Evolutionary conservation across 1,140 invertebrate species (phyloP), one percentile per base, ranked within the genome.

Genomic region (Drosophila prosaltans): DNA sequence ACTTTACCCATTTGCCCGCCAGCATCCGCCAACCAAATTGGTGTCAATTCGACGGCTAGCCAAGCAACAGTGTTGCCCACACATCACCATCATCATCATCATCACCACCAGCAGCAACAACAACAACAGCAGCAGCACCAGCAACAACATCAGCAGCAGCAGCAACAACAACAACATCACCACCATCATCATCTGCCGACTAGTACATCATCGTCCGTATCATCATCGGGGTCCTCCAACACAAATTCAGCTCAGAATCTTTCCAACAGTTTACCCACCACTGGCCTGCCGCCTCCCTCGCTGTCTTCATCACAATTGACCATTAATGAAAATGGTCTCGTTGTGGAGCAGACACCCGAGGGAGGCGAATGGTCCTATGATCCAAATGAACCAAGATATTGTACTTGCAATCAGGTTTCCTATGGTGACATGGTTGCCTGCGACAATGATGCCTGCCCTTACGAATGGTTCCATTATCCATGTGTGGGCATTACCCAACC

Each of bases 391-490:
- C 98, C 98, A 9, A 94, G 98, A 79, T 99, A 99, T 92, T 99
- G 98, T 93, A 95, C 98, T 80, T 99, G 98, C 93, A 99, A 99
- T 93, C 97, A 99, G 93, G 97, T 99, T 36, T 98, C 98, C 1
- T 99, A 99, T 92, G 99, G 99, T 8, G 98, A 99, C 86, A 99
- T 99, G 99, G 98, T 99, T 62, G 98, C 98, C 64, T 99, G 99
- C 94, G 98, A 99, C 94, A 99, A 99, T 94, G 96, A 97, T 92
- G 97, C 98, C 92, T 99, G 98, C 93, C 97, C 97, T 10, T 97
- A 97, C 79, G 98, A 99, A 93, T 99, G 98, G 98, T 99, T 99
- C 93, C 98, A 99, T 93, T 99, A 99, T 93, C 96, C 97, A 8
- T 99, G 98, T 93, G 98, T 99, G 54, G 97, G 97, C 58, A 97